Evolutionary conservation across 1,140 invertebrate species (phyloP).

Genomic region (Zaprionus davidi): DNA sequence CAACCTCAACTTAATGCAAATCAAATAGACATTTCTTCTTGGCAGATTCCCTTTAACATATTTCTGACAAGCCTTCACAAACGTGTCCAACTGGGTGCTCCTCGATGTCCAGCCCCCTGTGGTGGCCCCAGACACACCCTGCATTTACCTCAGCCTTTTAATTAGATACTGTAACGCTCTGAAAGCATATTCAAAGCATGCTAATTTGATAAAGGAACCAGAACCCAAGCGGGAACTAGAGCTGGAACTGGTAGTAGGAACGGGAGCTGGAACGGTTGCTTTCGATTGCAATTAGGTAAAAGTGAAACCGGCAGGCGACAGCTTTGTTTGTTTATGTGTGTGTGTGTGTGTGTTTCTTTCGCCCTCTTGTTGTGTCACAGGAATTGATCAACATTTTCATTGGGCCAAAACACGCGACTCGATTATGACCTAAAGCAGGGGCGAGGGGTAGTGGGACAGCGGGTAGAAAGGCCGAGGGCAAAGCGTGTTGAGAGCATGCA

Average conservation of each 20-base stretch:
- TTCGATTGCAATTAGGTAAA: conserved; percentile 20
- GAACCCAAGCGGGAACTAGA: background rate
- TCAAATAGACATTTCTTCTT: background rate
- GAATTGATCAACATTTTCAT: conserved; percentile 74
- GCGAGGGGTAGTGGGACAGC: background rate
- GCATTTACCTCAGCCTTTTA: conserved; percentile 54
- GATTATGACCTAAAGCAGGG: background rate
- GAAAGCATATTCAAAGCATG: conserved; percentile 37
- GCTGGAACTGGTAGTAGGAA: background rate
- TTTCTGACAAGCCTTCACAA: background rate
- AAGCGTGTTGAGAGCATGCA: conserved; percentile 52
- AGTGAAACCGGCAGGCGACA: background rate
- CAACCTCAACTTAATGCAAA: background rate
- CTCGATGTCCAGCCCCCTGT: conserved; percentile 6
- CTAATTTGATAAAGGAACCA: conserved; percentile 56
- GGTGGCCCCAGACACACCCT: conserved; percentile 55
- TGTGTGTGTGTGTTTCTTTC: background rate
- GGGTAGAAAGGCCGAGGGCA: background rate
- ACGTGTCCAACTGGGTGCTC: background rate
- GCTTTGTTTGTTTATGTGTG: background rate
- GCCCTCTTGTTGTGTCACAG: conserved; percentile 35
- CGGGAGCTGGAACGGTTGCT: background rate
- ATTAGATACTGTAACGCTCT: conserved; percentile 62
- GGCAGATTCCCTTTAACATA: background rate
- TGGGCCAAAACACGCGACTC: conserved; percentile 62